phyloP scores from a whole-genome alignment of 2,888 invertebrate genomes.

The Cylloceria caligata region DNA sequence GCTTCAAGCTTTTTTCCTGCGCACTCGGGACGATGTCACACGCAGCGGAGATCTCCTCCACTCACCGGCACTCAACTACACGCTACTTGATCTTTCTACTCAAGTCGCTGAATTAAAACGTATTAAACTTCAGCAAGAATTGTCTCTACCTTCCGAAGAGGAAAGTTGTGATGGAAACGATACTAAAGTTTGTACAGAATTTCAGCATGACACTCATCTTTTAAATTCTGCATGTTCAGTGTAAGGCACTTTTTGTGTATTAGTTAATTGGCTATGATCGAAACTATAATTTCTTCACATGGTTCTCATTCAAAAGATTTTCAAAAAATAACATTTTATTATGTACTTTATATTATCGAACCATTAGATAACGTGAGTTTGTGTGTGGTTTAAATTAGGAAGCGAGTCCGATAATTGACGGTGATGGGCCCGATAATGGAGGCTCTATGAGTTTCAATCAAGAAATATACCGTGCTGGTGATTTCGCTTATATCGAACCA shows the following conservation, averaged over 20 bases:
- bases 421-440: constrained; percentile 84
- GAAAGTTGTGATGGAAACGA: constrained; percentile 86
- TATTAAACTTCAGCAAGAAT: constrained; percentile 91
- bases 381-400: constrained; percentile 69
- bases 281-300: too few species aligned
- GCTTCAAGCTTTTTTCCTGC: constrained; percentile 95
- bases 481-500: constrained; percentile 95
- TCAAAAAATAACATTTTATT: too few species aligned
- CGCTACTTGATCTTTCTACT: constrained; percentile 90
- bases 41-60: constrained; percentile 91
- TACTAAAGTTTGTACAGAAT: constrained; percentile 75
- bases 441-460: constrained; percentile 91
- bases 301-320: too few species aligned
- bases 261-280: too few species aligned
- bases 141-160: constrained; percentile 88
- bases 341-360: too few species aligned
- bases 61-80: constrained; percentile 95
- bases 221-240: too few species aligned
- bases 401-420: constrained; percentile 78
- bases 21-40: constrained; percentile 90
- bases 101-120: constrained; percentile 92
- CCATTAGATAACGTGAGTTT: not conserved
- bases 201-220: not conserved
- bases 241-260: too few species aligned
- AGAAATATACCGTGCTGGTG: constrained; percentile 92